A percentile compares a stretch with the other conserved stretches of the same genome.
Conservation (phyloP, 1,140 invertebrate species). For the Hestina assimilis region DNA sequence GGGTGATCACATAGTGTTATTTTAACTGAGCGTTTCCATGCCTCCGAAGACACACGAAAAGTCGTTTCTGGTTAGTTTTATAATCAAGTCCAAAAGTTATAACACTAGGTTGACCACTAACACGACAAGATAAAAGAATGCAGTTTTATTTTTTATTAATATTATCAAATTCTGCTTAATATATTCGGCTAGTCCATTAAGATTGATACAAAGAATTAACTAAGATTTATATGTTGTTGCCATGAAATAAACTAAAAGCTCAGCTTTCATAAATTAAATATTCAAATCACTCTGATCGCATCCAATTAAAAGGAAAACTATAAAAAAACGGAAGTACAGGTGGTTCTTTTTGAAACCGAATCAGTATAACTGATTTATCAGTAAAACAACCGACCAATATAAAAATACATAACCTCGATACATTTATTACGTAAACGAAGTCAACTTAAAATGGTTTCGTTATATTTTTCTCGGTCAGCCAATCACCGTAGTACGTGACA, state of each 20-base stretch:
- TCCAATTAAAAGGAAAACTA: conserved; percentile 40
- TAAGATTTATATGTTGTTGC: too few species aligned
- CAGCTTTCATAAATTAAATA: conserved; percentile 24
- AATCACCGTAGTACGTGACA: conserved; percentile 57
- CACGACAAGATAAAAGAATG: too few species aligned
- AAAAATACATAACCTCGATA: conserved; percentile 17
- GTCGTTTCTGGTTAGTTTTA: too few species aligned
- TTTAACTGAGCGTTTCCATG: too few species aligned
- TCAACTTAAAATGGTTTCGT: conserved; percentile 30
- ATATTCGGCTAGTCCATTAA: too few species aligned
- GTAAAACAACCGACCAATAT: conserved; percentile 31
- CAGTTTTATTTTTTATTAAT: too few species aligned
- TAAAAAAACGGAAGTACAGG: conserved; percentile 53
- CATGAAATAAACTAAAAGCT: conserved; percentile 3
- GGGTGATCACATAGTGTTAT: too few species aligned
- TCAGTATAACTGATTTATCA: conserved; percentile 42
- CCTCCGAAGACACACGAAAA: too few species aligned
- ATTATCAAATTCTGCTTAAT: too few species aligned
- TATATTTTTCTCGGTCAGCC: conserved; percentile 35
- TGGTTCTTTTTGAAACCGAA: conserved; percentile 40
- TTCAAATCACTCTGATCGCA: conserved; percentile 42
- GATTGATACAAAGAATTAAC: too few species aligned
- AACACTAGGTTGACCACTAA: too few species aligned
- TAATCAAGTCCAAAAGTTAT: too few species aligned
- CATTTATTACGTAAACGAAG: conserved; percentile 11